Evolutionary conservation across 1,140 invertebrate species (phyloP).

Genomic region (Cydia amplana): DNA sequence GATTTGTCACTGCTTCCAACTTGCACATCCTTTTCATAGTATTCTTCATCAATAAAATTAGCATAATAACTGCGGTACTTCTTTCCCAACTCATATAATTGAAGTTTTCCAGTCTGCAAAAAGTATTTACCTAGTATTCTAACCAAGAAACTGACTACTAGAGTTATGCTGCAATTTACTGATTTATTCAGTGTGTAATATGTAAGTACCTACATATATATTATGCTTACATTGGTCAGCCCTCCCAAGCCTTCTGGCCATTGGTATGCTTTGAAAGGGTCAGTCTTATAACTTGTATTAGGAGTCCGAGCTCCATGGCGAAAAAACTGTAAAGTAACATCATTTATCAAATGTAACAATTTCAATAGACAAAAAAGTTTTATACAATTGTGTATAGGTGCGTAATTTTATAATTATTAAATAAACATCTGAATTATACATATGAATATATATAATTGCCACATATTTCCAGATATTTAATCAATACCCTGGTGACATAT

Average conservation of each 20-base stretch:
- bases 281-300: slow-evolving; percentile 83
- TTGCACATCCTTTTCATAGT: slow-evolving; percentile 83
- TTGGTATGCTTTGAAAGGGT: slow-evolving; percentile 83
- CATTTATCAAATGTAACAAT: neutral
- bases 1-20: slow-evolving; percentile 90
- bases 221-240: slow-evolving; percentile 84
- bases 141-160: neutral
- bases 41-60: slow-evolving; percentile 83
- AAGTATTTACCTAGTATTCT: neutral
- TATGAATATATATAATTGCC: too few species aligned
- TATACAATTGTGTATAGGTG: slow-evolving; percentile 13
- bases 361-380: slow-evolving; percentile 21
- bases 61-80: slow-evolving; percentile 86
- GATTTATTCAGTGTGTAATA: neutral
- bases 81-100: slow-evolving; percentile 88
- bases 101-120: slow-evolving; percentile 87
- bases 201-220: too few species aligned
- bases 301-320: slow-evolving; percentile 89
- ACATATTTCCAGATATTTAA: too few species aligned
- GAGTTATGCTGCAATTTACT: neutral
- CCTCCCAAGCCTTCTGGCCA: slow-evolving; percentile 86
- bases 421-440: too few species aligned
- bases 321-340: slow-evolving; percentile 80
- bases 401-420: too few species aligned
- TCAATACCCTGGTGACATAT: too few species aligned